Percentiles rank a stretch among this genome's conserved stretches.
phyloP scores from a whole-genome alignment of 2,888 invertebrate species.

The Noctua comes region DNA sequence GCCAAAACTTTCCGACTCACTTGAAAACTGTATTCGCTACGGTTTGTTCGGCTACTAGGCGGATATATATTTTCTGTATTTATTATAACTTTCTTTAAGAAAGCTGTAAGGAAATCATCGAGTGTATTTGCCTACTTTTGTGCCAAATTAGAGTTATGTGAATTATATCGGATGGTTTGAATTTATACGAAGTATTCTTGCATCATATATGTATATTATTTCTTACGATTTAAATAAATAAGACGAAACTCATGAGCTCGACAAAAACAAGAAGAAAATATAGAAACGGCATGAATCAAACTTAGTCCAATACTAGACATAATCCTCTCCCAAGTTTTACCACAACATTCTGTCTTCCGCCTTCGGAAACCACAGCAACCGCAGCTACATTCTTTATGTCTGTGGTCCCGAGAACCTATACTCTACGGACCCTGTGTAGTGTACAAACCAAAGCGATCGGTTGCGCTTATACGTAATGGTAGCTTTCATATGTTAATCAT shows the following conservation, averaged over 20 bases:
- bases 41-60: slow-evolving; percentile 21
- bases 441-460: background rate
- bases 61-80: slow-evolving; percentile 51
- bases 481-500: background rate
- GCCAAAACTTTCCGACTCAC: slow-evolving; percentile 50
- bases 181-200: background rate
- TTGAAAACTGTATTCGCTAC: slow-evolving; percentile 47
- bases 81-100: slow-evolving; percentile 50
- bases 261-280: background rate
- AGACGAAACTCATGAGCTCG: background rate
- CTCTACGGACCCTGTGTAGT: background rate
- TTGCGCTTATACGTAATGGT: background rate
- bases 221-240: background rate
- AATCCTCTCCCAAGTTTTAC: slow-evolving; percentile 6
- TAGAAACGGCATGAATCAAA: background rate
- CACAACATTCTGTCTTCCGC: slow-evolving; percentile 11
- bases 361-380: background rate
- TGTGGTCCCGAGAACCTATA: background rate
- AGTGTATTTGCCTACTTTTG: slow-evolving; percentile 21
- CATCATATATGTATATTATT: background rate
- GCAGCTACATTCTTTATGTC: slow-evolving; percentile 5
- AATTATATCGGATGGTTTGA: background rate
- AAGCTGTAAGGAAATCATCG: slow-evolving; percentile 22
- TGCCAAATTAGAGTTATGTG: slow-evolving; percentile 11
- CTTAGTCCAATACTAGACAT: background rate